phyloP scores from a whole-genome alignment of 35 echinoderm and acorn worm genomes.

The Lytechinus pictus region DNA sequence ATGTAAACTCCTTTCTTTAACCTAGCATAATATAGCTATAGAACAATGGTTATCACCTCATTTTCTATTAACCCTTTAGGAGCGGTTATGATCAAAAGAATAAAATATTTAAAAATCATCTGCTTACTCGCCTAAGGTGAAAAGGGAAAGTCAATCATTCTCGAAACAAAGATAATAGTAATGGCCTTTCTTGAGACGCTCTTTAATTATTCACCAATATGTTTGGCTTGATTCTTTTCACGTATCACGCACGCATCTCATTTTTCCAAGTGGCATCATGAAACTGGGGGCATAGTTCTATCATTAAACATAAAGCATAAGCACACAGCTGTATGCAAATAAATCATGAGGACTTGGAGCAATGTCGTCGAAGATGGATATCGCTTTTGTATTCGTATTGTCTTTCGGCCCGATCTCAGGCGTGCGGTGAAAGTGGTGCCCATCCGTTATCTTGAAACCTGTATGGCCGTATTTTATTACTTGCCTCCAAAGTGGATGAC shows the following conservation, averaged over 20 bases:
- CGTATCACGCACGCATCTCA: background rate
- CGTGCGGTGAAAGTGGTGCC: background rate
- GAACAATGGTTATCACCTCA: too few relatives aligned
- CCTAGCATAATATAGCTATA: too few relatives aligned
- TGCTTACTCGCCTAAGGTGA: too few relatives aligned
- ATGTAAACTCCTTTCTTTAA: too few relatives aligned
- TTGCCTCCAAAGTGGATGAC: background rate
- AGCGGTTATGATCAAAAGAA: too few relatives aligned
- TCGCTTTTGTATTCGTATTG: background rate
- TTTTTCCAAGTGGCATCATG: background rate
- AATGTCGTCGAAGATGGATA: background rate
- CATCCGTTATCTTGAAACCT: conserved; percentile 10
- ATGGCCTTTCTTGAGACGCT: background rate
- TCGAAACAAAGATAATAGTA: too few relatives aligned
- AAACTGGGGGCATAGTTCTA: background rate
- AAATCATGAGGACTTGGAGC: background rate
- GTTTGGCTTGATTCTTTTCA: background rate
- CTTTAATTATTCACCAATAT: background rate
- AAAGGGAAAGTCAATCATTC: too few relatives aligned
- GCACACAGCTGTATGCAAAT: background rate
- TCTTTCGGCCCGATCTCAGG: background rate
- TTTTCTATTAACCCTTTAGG: too few relatives aligned
- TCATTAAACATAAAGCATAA: background rate
- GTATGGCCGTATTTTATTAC: conserved; percentile 12
- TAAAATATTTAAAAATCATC: too few relatives aligned